phyloP scores from a whole-genome alignment of 2,888 invertebrate genomes.

The Ennomos fuscantarius region DNA sequence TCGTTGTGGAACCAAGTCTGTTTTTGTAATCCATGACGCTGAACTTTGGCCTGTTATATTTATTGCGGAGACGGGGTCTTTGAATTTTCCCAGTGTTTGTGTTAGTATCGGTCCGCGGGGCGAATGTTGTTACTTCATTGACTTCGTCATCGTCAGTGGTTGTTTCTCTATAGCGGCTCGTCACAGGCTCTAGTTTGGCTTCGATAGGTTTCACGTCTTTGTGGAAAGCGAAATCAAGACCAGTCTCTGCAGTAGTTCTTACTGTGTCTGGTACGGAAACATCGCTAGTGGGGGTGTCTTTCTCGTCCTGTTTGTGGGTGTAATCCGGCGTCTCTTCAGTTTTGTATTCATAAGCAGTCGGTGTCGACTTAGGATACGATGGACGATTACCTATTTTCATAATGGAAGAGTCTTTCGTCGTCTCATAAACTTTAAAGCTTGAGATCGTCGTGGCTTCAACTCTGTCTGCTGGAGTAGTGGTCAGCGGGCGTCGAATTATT shows the following conservation, averaged over 20 bases:
- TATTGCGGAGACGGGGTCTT: conserved; percentile 76
- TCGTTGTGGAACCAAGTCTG: conserved; percentile 85
- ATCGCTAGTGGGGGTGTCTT: conserved; percentile 82
- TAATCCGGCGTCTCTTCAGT: conserved; percentile 71
- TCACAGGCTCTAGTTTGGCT: conserved; percentile 63
- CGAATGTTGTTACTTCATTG: conserved; percentile 59
- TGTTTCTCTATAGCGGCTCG: conserved; percentile 51
- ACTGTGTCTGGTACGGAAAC: conserved; percentile 67
- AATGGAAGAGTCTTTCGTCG: conserved; percentile 74
- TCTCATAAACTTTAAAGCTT: conserved; percentile 55
- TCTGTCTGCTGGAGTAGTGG: conserved; percentile 61
- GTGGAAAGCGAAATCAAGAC: conserved; percentile 73
- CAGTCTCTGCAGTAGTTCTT: conserved; percentile 56
- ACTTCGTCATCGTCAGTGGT: conserved; percentile 53
- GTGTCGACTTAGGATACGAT: conserved; percentile 56
- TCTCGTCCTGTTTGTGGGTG: conserved; percentile 81
- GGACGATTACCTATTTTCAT: conserved; percentile 81
- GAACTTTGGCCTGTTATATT: conserved; percentile 88
- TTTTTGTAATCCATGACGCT: conserved; percentile 91
- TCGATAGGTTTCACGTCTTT: conserved; percentile 77
- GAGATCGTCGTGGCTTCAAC: conserved; percentile 69
- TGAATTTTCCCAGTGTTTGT: conserved; percentile 58
- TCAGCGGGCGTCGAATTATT: conserved; percentile 63
- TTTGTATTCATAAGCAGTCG: conserved; percentile 58
- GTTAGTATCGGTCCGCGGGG: conserved; percentile 61